Evolutionary conservation across 2,888 invertebrate genomes (phyloP).

Genomic region (Drosophila pegasa): DNA sequence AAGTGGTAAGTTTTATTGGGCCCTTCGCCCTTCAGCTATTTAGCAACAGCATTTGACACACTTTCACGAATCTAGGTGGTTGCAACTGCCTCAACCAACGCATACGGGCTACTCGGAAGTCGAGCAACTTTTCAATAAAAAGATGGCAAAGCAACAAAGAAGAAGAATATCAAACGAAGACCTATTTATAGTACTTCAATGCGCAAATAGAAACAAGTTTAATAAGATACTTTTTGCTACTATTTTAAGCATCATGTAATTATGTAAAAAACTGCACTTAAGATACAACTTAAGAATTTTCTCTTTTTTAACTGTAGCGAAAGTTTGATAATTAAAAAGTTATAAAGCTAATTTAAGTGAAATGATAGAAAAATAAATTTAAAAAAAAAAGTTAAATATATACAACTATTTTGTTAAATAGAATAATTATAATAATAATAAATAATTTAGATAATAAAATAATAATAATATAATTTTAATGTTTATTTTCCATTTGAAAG

Average conservation of each 20-base stretch:
- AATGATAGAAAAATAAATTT: not conserved
- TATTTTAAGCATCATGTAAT: not conserved
- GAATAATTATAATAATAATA: no score
- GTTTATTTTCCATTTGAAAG: no score
- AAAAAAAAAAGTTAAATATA: no score
- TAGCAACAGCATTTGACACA: conserved; percentile 26
- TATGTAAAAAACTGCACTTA: no score
- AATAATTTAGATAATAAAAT: no score
- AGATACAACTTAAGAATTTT: no score
- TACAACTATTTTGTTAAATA: no score
- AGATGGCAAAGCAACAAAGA: not conserved
- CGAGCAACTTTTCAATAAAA: not conserved
- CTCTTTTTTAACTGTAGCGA: no score
- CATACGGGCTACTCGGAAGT: conserved; percentile 10
- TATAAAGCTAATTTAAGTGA: not conserved
- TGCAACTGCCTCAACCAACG: not conserved
- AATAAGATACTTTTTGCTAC: not conserved
- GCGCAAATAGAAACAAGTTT: not conserved
- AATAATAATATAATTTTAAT: no score
- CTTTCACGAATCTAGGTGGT: conserved; percentile 28
- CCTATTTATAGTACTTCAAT: not conserved
- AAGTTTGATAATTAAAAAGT: not conserved
- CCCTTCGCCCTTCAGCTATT: conserved; percentile 20
- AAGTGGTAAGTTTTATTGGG: conserved; percentile 48
- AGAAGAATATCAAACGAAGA: not conserved